These are phyloP conservation scores for Aphidius gifuensis DNA, from an alignment of 1,140 invertebrate species.

Conservation along the genomic window DNA sequence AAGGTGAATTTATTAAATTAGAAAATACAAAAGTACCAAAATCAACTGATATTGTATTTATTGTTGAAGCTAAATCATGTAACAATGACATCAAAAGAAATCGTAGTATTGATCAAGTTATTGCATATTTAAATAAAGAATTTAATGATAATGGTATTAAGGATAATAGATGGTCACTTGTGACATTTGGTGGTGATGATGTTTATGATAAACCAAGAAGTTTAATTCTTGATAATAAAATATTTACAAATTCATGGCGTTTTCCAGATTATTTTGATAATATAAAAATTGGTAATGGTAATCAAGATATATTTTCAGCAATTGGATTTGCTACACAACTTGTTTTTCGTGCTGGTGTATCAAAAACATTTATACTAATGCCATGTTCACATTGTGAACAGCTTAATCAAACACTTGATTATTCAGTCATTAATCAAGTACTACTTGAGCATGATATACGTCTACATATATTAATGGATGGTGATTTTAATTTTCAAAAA, in stretches of 20 bases:
- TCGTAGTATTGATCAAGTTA: slow-evolving; percentile 66
- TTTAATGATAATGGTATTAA: slow-evolving; percentile 60
- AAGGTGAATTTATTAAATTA: slow-evolving; percentile 67
- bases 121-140: slow-evolving; percentile 66
- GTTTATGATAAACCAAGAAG: slow-evolving; percentile 68
- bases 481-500: slow-evolving; percentile 71
- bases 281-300: slow-evolving; percentile 63
- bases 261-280: slow-evolving; percentile 64
- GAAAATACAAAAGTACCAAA: slow-evolving; percentile 55
- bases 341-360: slow-evolving; percentile 78
- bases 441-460: slow-evolving; percentile 76
- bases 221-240: slow-evolving; percentile 64
- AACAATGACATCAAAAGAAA: slow-evolving; percentile 65
- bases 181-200: slow-evolving; percentile 75
- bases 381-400: slow-evolving; percentile 75
- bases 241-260: slow-evolving; percentile 62
- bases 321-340: slow-evolving; percentile 72
- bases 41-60: slow-evolving; percentile 81
- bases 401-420: slow-evolving; percentile 68
- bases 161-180: slow-evolving; percentile 74
- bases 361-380: slow-evolving; percentile 78
- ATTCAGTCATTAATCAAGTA: slow-evolving; percentile 72
- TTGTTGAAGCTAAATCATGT: slow-evolving; percentile 82
- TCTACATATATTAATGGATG: slow-evolving; percentile 79
- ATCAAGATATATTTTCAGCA: slow-evolving; percentile 71